phyloP scores from a whole-genome alignment of 1,140 invertebrate species.

The Cecropterus lyciades region DNA sequence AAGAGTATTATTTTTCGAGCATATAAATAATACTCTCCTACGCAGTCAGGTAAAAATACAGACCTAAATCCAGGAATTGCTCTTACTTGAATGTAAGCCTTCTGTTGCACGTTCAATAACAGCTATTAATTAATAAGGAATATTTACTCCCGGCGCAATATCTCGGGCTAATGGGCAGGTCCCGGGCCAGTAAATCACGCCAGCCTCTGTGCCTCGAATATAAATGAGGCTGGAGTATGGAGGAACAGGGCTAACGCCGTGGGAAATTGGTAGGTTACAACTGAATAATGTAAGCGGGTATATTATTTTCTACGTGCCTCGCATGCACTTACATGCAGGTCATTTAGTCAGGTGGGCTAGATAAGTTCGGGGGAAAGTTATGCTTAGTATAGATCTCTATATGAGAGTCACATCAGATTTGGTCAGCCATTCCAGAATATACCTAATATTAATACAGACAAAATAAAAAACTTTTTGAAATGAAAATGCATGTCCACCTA shows the following conservation, averaged over 20 bases:
- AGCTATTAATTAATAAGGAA: constrained; percentile 14
- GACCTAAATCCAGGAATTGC: too few species aligned
- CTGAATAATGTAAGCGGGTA: constrained; percentile 6
- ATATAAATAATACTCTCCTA: too few species aligned
- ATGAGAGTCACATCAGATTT: too few species aligned
- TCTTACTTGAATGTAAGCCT: too few species aligned
- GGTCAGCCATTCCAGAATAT: too few species aligned
- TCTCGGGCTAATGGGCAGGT: constrained; percentile 9
- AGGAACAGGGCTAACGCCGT: constrained; percentile 4
- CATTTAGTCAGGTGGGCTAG: neutral
- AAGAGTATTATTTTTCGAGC: too few species aligned
- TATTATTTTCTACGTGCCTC: neutral
- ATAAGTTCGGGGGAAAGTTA: too few species aligned
- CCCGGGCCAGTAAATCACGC: constrained; percentile 18
- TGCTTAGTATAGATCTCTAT: too few species aligned
- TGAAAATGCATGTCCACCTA: too few species aligned
- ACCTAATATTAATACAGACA: too few species aligned
- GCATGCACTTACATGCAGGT: neutral
- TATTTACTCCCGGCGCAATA: constrained; percentile 21
- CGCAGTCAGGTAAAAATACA: too few species aligned
- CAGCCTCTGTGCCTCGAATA: constrained; percentile 22
- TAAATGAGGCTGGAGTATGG: constrained; percentile 20
- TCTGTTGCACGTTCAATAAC: neutral
- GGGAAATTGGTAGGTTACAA: constrained; percentile 21
- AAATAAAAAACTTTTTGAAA: too few species aligned